These are phyloP conservation scores for Diplogasteroides magnus DNA, from an alignment of 1,140 invertebrate species.

Conservation along the genomic window DNA sequence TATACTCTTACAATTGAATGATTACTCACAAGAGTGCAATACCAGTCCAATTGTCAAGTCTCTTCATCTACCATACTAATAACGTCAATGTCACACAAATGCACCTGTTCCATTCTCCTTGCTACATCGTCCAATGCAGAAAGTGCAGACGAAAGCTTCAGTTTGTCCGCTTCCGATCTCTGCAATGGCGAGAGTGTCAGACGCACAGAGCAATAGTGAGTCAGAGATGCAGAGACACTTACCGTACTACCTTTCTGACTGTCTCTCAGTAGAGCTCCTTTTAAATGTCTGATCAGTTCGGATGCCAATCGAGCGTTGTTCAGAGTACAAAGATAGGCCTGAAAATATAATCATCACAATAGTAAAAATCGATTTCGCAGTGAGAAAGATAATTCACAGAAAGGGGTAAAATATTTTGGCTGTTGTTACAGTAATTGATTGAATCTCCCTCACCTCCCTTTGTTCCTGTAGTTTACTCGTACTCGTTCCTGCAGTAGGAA, in stretches of 20 bases:
- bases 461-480: neutral
- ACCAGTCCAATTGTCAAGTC: no score
- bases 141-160: constrained; percentile 36
- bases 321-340: neutral
- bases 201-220: no score
- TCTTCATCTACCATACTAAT: no score
- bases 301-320: constrained; percentile 16
- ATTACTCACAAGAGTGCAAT: constrained; percentile 9
- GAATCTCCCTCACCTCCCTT: neutral
- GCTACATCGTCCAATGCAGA: constrained; percentile 21
- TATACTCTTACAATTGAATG: constrained; percentile 36
- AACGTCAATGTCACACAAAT: no score
- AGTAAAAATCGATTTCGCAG: no score
- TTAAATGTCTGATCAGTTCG: constrained; percentile 7
- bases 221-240: no score
- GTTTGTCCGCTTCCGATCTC: constrained; percentile 63
- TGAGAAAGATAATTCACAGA: no score
- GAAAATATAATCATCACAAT: no score
- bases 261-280: constrained; percentile 1
- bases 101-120: no score
- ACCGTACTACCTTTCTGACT: constrained; percentile 11
- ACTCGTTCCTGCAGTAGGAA: neutral
- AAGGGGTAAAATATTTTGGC: no score
- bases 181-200: no score
- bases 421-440: no score